Conservation (phyloP, 2,797 vertebrate species). For the Spheniscus humboldti region DNA sequence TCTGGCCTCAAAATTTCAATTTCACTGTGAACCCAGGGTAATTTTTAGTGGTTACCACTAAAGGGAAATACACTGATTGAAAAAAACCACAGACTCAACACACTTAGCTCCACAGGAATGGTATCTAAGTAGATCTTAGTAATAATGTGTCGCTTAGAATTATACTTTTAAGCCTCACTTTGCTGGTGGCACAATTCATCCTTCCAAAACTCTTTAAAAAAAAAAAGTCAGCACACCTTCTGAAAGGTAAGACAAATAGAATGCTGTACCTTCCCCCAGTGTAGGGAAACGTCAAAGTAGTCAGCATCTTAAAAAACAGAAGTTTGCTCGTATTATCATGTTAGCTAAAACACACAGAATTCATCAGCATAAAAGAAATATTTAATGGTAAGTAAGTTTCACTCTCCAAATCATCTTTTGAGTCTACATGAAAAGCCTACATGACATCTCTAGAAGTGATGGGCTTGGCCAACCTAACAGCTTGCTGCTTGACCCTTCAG, state of each 20-base stretch:
- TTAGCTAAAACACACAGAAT: background rate
- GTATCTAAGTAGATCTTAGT: background rate
- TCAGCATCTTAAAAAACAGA: background rate
- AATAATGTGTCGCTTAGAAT: background rate
- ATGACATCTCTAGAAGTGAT: background rate
- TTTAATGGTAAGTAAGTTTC: background rate
- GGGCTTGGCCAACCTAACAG: background rate
- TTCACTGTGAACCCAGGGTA: background rate
- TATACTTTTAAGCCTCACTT: background rate
- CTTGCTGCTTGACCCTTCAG: background rate
- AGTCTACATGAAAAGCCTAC: background rate
- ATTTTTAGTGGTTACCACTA: slow-evolving; percentile 44
- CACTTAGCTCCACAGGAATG: background rate
- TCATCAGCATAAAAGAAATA: background rate
- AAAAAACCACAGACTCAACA: slow-evolving; percentile 51
- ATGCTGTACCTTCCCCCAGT: background rate
- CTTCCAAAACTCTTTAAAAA: background rate
- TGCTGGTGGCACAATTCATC: background rate
- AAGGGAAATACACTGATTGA: slow-evolving; percentile 50
- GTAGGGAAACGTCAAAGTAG: background rate
- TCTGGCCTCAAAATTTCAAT: slow-evolving; percentile 49
- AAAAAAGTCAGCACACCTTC: background rate
- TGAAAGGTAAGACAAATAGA: background rate
- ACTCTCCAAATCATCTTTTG: background rate
- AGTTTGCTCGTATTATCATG: background rate